Base-by-base conservation (phyloP, 2,888 invertebrate species). In the Sphaeridia pumilis region DNA sequence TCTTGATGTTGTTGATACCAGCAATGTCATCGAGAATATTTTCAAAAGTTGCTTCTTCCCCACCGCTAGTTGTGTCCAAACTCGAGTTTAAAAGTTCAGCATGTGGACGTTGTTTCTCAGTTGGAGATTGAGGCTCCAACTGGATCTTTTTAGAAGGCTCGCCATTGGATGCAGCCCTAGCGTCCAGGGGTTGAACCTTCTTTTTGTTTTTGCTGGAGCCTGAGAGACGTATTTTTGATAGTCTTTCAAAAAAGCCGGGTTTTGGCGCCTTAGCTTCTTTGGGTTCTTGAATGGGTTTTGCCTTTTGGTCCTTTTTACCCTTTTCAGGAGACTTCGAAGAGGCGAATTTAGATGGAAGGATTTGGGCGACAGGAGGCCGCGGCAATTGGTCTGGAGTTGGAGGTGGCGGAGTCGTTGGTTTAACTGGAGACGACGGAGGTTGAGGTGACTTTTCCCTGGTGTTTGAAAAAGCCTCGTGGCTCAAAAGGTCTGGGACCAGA, bases 21-120 rank as follows among this genome's bases (percentile, higher is more conserved):
- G 65, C 65, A 46, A 65, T 65, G 54, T 65, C 65, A 38, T 65
- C 63, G 14, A 65, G 46, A 51, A 65, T 63, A 50, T 58, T 60
- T 36, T 63, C 65, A 57, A 65, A 65, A 2, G 65, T 63, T n/a
- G n/a, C n/a, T n/a, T n/a, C n/a, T 27, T 59, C 62, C 34, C 54
- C 26, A 21, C 36, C 21, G 10, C 34, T 46, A 17, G 46, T 42
- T 1, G 34, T 49, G 41, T 56, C 55, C 14, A 14, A 31, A 10
- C 10, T 10, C 10, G 31, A 7, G 31, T 7, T 31, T 5, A 38
- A 5, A 17, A 38, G 7, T 38, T 38, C 38, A 5, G 38, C 38
- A 38, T 38, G 38, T 20, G 38, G 38, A 38, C 38, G 38, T 38
- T 38, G 38, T 5, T 38, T 14, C 17, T 10, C 31, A 12, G 7